Base-by-base conservation (phyloP, 92 coral and sea anemone genomes). In the Anthopleura xanthogrammica region DNA sequence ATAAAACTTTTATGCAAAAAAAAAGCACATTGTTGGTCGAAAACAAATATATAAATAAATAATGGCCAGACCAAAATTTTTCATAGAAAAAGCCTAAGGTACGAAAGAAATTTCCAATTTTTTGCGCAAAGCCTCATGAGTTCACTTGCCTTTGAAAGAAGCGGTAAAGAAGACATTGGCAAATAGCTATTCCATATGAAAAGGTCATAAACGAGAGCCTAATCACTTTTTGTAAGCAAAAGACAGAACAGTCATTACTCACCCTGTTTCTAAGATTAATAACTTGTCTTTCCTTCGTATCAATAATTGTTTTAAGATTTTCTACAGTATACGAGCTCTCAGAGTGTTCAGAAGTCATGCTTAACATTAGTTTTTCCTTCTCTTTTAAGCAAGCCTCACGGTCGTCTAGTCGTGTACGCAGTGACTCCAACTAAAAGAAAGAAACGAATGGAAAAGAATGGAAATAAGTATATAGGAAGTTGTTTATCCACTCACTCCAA, bases 261-360 rank as follows among this genome's bases (percentile, higher is more conserved):
- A 92, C 99, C 85, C 93, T 97, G 48, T 90, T 92, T 80, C 93
- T 90, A 5, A 97, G 78, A 72, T 87, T 92, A 1, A 87, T 79
- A 9, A 94, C 85, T 60, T 97, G 97, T 80, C 98, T 94, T 66
- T 97, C 99, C 85, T 94, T 97, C 23, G 98, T 92, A 55, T 85
- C 91, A 43, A 97, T 88, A 7, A 97, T 80, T 60, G 93, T 90
- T 75, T 94, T 93, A 5, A 97, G 96, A 54, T 94, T 95, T 79
- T 97, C 99, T 56, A 94, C 95, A 22, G 94, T 97, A 66, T 89
- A 95, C 1, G 95, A 94, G 83, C 88, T 94, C 83, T 94, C 98
- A 14, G 92, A 90, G 56, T 97, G 99, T 65, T 94, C 94, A 39
- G 99, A 94, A 0, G 95, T 87, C 87, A 97, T 90, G 39, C 91